Base-by-base conservation (phyloP, 2,888 invertebrate species). In the Drosophila lacicola region DNA sequence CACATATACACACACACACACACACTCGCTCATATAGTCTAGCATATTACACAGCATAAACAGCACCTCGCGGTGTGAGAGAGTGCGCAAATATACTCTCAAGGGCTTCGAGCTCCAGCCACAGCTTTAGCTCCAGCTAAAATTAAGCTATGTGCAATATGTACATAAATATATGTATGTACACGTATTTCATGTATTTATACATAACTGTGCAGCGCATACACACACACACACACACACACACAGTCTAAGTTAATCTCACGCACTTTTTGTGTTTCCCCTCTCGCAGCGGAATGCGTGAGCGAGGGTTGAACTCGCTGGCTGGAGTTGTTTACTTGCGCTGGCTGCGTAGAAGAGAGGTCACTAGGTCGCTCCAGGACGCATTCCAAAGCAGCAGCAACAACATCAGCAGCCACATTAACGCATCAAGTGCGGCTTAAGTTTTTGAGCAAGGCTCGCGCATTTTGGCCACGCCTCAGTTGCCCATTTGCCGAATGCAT, bases 361-460 rank as follows among this genome's bases (percentile, higher is more conserved):
- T 92, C 92, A 92, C 90, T 92, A 92, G 92, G 92, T 92, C 92
- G 92, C 91, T 90, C 92, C 91, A 89, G 91, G 91, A 81, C 82
- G 76, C 79, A 78, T 83, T 80, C 74, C 66, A 78, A 70, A 62
- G 57, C 58, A 73, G 50, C 56, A 64, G 19, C 74, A 69, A 29
- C 44, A 57, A 6, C 42, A 33, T 1, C 33, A 46, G 2, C 34
- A 34, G 41, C 29, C 17, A 9, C 41, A 53, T 25, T 39, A 46
- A 33, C 29, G 56, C 60, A 47, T 57, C 49, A 74, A 74, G 65
- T 67, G 61, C 72, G 70, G 74, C 77, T 76, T 70, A 63, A 66
- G 57, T 21, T 25, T 55, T 51, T 41, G 41, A 46, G 34, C 55
- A 4, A 5, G 11, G 44, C 64, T 66, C 51, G 58, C 55, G 50